Conservation (phyloP, 1,140 invertebrate species). For the Metaphire vulgaris region DNA sequence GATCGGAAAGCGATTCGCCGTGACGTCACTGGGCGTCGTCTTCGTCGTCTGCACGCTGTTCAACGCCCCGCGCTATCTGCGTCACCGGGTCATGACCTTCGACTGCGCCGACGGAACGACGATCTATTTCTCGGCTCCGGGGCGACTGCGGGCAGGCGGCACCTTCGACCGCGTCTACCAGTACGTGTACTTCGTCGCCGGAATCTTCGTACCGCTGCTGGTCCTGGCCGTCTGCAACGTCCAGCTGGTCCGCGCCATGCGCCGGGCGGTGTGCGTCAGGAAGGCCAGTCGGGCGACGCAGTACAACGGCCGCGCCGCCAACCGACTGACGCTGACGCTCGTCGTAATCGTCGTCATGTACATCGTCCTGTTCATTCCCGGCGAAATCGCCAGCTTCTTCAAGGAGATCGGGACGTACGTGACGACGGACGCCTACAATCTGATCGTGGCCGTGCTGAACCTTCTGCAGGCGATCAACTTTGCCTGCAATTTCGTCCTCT, state of each 20-base stretch:
- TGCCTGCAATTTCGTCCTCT: conserved; percentile 46
- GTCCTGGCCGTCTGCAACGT: conserved; percentile 22
- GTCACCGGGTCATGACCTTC: not conserved
- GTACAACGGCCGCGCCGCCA: not conserved
- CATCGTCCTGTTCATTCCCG: conserved; percentile 5
- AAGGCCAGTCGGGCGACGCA: not conserved
- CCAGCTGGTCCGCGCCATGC: conserved; percentile 13
- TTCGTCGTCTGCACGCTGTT: not conserved
- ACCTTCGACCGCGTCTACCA: conserved; percentile 1
- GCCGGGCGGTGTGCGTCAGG: not conserved
- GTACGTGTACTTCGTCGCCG: conserved; percentile 4
- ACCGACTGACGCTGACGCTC: not conserved
- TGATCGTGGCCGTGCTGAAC: conserved; percentile 7
- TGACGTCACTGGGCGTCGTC: not conserved
- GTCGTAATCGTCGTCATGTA: conserved; percentile 14
- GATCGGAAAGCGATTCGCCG: conserved; percentile 6
- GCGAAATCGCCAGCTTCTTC: conserved; percentile 6
- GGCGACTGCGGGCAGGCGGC: not conserved
- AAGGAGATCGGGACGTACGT: not conserved
- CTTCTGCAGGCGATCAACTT: conserved; percentile 39
- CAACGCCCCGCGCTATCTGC: not conserved
- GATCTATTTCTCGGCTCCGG: not conserved
- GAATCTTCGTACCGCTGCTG: conserved; percentile 5
- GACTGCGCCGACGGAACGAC: not conserved
- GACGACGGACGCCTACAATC: not conserved